Percentiles rank a stretch among this genome's conserved stretches.
Conservation (phyloP, 2,113 vertebrate species). For the Eubucco bourcierii region DNA sequence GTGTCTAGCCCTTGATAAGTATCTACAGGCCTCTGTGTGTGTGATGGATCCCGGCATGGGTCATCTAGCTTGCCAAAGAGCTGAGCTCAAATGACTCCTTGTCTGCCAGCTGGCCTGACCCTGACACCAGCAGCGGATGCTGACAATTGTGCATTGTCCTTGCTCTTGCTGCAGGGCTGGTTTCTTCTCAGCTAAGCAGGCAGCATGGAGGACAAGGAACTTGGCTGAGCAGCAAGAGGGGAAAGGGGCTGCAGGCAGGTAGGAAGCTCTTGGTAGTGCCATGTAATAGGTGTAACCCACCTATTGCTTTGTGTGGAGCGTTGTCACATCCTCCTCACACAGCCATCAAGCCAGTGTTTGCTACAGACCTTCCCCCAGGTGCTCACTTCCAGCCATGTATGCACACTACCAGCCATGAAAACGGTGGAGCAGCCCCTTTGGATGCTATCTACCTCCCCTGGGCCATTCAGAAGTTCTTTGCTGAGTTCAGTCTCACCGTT, state of each 20-base stretch:
- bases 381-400: rapidly evolving
- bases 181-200: rapidly evolving
- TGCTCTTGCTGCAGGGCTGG: not conserved
- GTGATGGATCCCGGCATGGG: not conserved
- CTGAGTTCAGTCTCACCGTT: not conserved
- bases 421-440: not conserved
- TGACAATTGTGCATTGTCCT: not conserved
- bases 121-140: not conserved
- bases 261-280: not conserved
- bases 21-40: not conserved
- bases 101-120: not conserved
- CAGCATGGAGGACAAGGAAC: not conserved
- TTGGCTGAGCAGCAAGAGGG: not conserved
- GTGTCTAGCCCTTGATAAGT: not conserved
- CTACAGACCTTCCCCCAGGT: not conserved
- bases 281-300: not conserved
- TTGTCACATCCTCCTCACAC: not conserved
- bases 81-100: not conserved
- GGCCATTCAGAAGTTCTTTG: not conserved
- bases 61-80: not conserved
- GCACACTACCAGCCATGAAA: not conserved
- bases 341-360: not conserved
- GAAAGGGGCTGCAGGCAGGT: not conserved
- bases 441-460: not conserved
- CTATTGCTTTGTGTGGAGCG: not conserved